Percentiles rank a stretch among this genome's conserved stretches.
phyloP scores from a whole-genome alignment of 2,797 vertebrate species.

The Sebastes vulpes region DNA sequence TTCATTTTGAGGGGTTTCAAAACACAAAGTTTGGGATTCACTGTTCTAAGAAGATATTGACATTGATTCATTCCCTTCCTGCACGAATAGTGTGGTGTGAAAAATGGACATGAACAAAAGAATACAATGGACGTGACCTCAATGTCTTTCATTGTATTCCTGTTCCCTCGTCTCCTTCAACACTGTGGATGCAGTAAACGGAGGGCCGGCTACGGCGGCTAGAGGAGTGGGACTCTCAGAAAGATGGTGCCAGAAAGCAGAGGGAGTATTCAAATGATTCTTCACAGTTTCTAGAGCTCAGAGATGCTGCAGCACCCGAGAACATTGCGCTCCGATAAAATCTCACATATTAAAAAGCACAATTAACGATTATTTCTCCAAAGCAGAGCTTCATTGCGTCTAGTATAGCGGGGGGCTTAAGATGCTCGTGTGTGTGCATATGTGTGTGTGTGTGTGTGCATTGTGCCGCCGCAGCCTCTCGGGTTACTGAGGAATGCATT shows the following conservation, averaged over 20 bases:
- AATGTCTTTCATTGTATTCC: constrained; percentile 10
- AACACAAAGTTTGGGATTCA: background rate
- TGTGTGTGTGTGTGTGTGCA: constrained; percentile 6
- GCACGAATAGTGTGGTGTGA: background rate
- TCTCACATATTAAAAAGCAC: constrained; percentile 66
- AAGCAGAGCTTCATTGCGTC: constrained; percentile 28
- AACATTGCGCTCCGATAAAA: constrained; percentile 50
- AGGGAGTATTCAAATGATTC: constrained; percentile 73
- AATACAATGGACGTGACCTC: background rate
- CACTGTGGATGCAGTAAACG: constrained; percentile 40
- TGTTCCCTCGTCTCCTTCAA: constrained; percentile 8
- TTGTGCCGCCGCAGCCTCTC: constrained; percentile 59
- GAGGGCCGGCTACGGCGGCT: constrained; percentile 51
- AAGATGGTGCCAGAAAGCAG: constrained; percentile 60
- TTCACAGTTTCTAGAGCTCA: constrained; percentile 60
- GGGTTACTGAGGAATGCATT: constrained; percentile 78
- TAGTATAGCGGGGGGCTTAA: constrained; percentile 27
- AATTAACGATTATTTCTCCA: constrained; percentile 64
- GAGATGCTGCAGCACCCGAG: constrained; percentile 49
- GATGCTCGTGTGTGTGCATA: background rate
- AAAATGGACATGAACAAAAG: background rate
- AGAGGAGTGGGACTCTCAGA: constrained; percentile 60
- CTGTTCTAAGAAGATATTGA: background rate
- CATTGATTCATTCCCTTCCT: background rate
- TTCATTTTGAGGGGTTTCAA: background rate